Conservation (phyloP, 1,140 invertebrate species). For the Sogatella furcifera region DNA sequence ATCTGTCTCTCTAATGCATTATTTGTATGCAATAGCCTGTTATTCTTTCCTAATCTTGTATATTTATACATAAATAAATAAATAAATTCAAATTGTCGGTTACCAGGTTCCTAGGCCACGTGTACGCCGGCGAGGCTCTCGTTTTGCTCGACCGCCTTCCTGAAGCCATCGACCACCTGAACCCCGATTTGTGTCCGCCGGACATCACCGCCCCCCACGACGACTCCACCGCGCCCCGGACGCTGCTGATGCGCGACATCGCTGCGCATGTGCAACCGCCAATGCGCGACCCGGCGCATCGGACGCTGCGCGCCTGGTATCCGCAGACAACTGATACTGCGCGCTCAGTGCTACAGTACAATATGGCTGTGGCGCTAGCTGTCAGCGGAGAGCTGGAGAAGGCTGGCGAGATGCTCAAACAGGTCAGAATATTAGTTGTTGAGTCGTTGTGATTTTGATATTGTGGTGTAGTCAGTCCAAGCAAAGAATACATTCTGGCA, state of each 20-base stretch:
- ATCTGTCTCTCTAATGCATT: too few species aligned
- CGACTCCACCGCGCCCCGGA: too few species aligned
- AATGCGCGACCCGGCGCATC: too few species aligned
- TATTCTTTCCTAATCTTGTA: too few species aligned
- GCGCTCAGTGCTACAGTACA: constrained; percentile 61
- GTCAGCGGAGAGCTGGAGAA: constrained; percentile 65
- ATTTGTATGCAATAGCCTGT: too few species aligned
- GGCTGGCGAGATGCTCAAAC: constrained; percentile 54
- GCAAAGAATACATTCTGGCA: too few species aligned
- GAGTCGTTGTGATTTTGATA: too few species aligned
- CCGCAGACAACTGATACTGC: constrained; percentile 52
- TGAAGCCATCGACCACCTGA: constrained; percentile 76
- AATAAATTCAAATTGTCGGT: constrained; percentile 13
- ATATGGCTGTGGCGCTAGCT: constrained; percentile 65
- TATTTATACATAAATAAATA: too few species aligned
- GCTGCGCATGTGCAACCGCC: too few species aligned
- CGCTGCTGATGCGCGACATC: too few species aligned
- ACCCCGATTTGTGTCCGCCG: constrained; percentile 58
- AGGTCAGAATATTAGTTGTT: constrained; percentile 24
- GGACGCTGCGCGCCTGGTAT: constrained; percentile 44
- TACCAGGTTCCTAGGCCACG: constrained; percentile 66
- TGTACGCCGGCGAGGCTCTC: constrained; percentile 84
- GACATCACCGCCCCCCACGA: constrained; percentile 46
- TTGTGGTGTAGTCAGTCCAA: too few species aligned
- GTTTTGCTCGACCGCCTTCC: constrained; percentile 69